phyloP scores from a whole-genome alignment of 2,888 invertebrate species.

The Megalurothrips usitatus region DNA sequence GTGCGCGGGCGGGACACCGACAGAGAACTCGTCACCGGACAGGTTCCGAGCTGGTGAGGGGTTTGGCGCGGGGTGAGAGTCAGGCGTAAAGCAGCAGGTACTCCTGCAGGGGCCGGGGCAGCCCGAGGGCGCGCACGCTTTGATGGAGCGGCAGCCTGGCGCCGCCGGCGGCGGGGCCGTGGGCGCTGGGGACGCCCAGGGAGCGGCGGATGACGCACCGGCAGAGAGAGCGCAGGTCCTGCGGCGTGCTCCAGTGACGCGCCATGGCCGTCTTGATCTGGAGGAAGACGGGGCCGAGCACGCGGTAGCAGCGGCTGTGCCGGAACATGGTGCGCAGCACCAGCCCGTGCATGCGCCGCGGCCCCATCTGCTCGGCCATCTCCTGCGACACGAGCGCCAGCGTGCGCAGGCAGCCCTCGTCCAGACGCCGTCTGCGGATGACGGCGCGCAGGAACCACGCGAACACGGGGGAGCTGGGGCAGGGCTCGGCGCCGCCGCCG shows the following conservation, averaged over 20 bases:
- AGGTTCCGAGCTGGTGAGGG: neutral
- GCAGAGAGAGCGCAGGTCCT: constrained; percentile 39
- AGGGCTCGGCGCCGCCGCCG: constrained; percentile 19
- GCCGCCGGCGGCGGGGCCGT: neutral
- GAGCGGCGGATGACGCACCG: constrained; percentile 37
- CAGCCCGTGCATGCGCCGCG: constrained; percentile 41
- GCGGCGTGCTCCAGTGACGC: constrained; percentile 42
- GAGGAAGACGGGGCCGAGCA: constrained; percentile 43
- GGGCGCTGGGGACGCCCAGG: constrained; percentile 31
- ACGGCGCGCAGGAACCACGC: constrained; percentile 42
- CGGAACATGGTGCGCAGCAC: constrained; percentile 43
- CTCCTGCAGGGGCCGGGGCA: neutral
- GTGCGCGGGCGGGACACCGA: neutral
- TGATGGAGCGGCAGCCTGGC: neutral
- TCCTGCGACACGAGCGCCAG: constrained; percentile 38
- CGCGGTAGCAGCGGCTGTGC: constrained; percentile 41
- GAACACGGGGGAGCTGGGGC: constrained; percentile 38
- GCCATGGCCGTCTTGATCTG: constrained; percentile 41
- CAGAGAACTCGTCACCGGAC: constrained; percentile 27
- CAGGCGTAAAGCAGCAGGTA: neutral
- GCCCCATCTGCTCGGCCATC: constrained; percentile 41
- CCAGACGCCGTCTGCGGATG: constrained; percentile 40
- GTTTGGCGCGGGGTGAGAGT: neutral
- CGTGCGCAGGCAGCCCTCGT: constrained; percentile 40
- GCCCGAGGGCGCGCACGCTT: neutral